Base-by-base conservation (phyloP, 2,113 vertebrate species). In the Phyllopteryx taeniolatus region DNA sequence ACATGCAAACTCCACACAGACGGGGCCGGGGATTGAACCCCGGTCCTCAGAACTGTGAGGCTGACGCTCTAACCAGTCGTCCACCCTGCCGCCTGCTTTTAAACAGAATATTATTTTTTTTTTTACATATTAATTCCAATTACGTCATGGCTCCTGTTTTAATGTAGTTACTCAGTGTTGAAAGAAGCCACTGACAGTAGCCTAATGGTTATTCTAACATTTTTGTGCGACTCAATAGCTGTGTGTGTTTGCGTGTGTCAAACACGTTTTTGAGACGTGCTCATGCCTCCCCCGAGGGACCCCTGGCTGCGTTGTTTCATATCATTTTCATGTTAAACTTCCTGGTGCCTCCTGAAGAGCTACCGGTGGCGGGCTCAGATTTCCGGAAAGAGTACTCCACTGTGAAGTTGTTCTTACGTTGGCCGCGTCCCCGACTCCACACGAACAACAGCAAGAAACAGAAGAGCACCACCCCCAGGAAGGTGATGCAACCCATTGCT, bases 281-380 rank as follows among this genome's bases (percentile, higher is more conserved):
- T 91, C 86, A 94, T 90, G 91, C 91, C 84, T 92, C 92, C 88
- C 91, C 91, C 70, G 75, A 79, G 43, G 81, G 88, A 86, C 90
- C 91, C 92, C 92, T 94, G 93, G 93, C 93, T 93, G 93, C 91
- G 91, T 93, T 86, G 90, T 85, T 85, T 98, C 94, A 99, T 88
- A 99, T 99, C 98, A 99, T 99, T 85, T 98, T 99, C 98, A 99
- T 99, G 81, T 99, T 99, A 91, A 99, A 99, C 88, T 98, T 98
- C 82, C 98, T 94, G 49, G 95, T 92, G 27, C 95, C 95, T 56
- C 96, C 96, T 9, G 95, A 94, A 71, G 94, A 89, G 0, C 93
- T 77, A 2, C 93, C 92, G 0, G 94, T 89, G 8, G 89, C 75
- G 0, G 95, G 95, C 0, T 98, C 97, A 17, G 94, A 94, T 90